Conservation (phyloP, 2,113 vertebrate genomes). For the Pipa parva region DNA sequence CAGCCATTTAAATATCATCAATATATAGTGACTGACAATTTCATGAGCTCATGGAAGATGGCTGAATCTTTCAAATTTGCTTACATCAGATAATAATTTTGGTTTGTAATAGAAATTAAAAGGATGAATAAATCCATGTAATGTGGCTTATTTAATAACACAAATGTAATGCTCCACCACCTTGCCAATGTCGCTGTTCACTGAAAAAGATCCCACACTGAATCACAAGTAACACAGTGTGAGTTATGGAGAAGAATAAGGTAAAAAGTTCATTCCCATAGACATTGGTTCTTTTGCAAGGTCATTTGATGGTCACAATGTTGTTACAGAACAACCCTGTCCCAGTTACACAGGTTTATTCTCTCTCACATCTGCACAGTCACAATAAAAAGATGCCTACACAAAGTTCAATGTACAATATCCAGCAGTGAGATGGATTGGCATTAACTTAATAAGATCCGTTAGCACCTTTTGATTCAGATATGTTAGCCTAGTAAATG, state of each 20-base stretch:
- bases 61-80: too few species aligned
- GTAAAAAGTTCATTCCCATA: constrained; percentile 49
- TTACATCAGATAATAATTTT: too few species aligned
- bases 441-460: background rate
- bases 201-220: constrained; percentile 50
- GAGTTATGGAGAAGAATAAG: constrained; percentile 47
- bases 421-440: background rate
- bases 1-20: too few species aligned
- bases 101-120: background rate
- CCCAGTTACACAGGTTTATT: constrained; percentile 2
- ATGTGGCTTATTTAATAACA: constrained; percentile 34
- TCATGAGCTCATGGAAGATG: too few species aligned
- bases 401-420: background rate
- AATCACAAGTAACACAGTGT: constrained; percentile 39
- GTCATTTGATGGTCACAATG: constrained; percentile 14
- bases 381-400: background rate
- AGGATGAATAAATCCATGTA: constrained; percentile 16
- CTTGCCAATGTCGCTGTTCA: constrained; percentile 39
- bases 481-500: background rate
- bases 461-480: background rate
- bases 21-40: too few species aligned
- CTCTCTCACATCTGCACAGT: too few species aligned
- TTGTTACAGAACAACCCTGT: fast-evolving
- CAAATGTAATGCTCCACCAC: constrained; percentile 41
- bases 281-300: constrained; percentile 30